Conservation (phyloP, 2,113 vertebrate species). For the Psilopsiagon aurifrons region DNA sequence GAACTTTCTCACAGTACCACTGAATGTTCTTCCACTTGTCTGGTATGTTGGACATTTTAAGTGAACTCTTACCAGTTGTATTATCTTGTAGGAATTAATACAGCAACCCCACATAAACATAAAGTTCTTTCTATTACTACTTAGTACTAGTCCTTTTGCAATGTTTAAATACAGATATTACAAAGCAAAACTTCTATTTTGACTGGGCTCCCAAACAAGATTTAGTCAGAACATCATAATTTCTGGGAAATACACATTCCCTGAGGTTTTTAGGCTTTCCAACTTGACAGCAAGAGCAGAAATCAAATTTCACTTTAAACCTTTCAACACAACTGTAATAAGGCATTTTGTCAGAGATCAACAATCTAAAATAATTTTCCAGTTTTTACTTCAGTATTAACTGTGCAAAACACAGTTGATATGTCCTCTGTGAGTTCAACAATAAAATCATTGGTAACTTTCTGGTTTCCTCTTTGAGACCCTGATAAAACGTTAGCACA, state of each 20-base stretch:
- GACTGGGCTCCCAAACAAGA: neutral
- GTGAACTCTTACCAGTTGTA: neutral
- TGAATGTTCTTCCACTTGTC: neutral
- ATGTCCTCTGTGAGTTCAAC: neutral
- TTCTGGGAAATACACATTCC: neutral
- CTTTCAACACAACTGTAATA: neutral
- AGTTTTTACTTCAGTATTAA: neutral
- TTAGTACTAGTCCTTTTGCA: neutral
- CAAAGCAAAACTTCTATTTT: neutral
- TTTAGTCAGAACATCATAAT: neutral
- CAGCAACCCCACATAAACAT: neutral
- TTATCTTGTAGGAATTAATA: neutral
- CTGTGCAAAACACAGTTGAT: neutral
- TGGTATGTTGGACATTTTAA: neutral
- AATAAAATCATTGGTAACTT: neutral
- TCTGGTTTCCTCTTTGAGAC: neutral
- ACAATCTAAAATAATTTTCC: neutral
- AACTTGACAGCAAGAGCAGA: neutral
- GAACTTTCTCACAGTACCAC: neutral
- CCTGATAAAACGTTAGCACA: neutral
- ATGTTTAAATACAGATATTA: neutral
- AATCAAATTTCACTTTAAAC: neutral
- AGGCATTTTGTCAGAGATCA: neutral
- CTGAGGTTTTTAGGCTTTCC: neutral
- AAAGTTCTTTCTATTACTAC: neutral